Evolutionary conservation across 64 coral and sea anemone species (phyloP), one percentile per base, ranked within the genome.

Genomic region (Trachythela sp.): DNA sequence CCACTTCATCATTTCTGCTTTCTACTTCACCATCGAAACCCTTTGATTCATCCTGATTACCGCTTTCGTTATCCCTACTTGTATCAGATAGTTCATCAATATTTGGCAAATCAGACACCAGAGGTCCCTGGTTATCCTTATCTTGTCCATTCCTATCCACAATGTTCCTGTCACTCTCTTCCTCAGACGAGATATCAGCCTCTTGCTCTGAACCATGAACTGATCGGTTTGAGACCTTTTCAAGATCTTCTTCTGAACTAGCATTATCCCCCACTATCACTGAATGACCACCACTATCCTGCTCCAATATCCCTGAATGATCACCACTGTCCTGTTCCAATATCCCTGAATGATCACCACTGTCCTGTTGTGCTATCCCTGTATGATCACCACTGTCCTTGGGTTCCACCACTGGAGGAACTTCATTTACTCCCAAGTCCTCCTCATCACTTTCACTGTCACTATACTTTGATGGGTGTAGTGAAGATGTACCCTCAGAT

Each of bases 131-230:
- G 24, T n/a, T 64, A 64, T 18, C 56, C 15, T 64, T 27, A 64
- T 64, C 56, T n/a, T 64, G 20, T 64, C 26, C 56, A 64, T n/a
- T 64, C 0, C 17, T 64, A 64, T 84, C 85, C 31, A n/a, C 85
- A 70, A 67, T 84, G 33, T 85, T 40, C 18, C n/a, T 9, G 32
- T 59, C 83, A 3, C 64, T 58, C 38, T 29, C 13, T 4, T 77
- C 70, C 5, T 48, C 45, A 29, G 70, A 36, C 43, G 85, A 39
- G 20, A 15, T 37, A 86, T 39, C 33, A 80, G 75, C 4, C 20
- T 87, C 41, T 52, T 30, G 18, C 17, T 54, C 90, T 20, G 67
- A 87, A 35, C 39, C 64, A 83, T 42, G 67, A 39, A 39, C 68
- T 5, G 36, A 45, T 22, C 37, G 18, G 37, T 87, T 50, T 38